These are phyloP conservation scores for Cephalopholis sonnerati DNA, from an alignment of 2,113 vertebrate genomes.

Conservation along the genomic window DNA sequence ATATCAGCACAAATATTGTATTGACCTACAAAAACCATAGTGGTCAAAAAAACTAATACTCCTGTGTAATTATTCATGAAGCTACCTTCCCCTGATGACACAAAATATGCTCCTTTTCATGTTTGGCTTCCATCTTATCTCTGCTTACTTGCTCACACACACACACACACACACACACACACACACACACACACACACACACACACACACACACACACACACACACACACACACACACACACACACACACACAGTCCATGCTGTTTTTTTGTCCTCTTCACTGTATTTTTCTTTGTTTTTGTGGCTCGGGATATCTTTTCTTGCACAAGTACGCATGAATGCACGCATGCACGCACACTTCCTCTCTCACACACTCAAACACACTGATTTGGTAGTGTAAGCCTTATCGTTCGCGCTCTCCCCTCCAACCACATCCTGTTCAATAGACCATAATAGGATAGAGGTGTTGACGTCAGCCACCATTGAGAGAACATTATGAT, in stretches of 20 bases:
- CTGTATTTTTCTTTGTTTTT: conserved; percentile 54
- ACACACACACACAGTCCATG: background rate
- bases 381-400: conserved; percentile 46
- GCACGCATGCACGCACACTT: conserved; percentile 10
- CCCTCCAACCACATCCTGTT: conserved; percentile 52
- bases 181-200: too few relatives aligned
- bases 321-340: background rate
- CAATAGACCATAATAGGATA: conserved; percentile 66
- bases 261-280: conserved; percentile 21
- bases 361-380: conserved; percentile 32
- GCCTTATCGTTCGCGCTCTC: conserved; percentile 48
- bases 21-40: background rate
- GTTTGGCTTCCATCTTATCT: conserved; percentile 24
- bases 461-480: conserved; percentile 63
- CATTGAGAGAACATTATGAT: conserved; percentile 66
- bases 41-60: background rate
- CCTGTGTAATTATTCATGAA: conserved; percentile 46
- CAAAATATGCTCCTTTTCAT: conserved; percentile 28
- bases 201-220: background rate
- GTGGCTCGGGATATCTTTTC: conserved; percentile 17
- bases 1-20: conserved; percentile 12
- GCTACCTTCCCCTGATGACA: conserved; percentile 41
- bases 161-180: too few relatives aligned
- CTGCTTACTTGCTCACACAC: background rate
- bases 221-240: background rate